Conservation (phyloP, 2,113 vertebrate species). For the Pogonocichla stellata region DNA sequence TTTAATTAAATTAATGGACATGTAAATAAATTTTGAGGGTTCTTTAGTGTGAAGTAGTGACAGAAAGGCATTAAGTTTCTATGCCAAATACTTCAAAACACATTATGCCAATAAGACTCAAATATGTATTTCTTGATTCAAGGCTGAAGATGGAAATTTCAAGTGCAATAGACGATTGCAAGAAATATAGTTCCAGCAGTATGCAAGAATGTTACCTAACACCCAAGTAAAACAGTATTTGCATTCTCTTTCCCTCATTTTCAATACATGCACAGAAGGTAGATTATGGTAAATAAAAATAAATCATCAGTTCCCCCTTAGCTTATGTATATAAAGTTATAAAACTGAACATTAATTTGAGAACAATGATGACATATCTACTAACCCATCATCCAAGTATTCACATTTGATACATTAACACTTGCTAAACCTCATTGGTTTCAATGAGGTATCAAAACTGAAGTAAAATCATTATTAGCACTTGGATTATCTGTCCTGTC, state of each 20-base stretch:
- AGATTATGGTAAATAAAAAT: not conserved
- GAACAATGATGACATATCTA: not conserved
- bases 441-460: not conserved
- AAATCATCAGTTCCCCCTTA: not conserved
- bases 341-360: not conserved
- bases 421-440: not conserved
- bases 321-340: not conserved
- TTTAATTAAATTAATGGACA: not conserved
- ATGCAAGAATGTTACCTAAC: not conserved
- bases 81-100: not conserved
- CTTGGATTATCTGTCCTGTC: not conserved
- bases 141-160: not conserved
- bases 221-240: not conserved
- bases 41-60: not conserved
- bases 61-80: not conserved
- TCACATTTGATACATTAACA: not conserved
- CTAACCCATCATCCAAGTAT: not conserved
- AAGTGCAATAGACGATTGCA: not conserved
- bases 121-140: not conserved
- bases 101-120: not conserved
- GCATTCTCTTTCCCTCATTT: not conserved
- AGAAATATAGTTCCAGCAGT: not conserved
- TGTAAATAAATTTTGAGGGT: not conserved
- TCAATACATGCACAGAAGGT: not conserved
- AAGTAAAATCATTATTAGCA: not conserved